phyloP scores from a whole-genome alignment of 1,140 invertebrate genomes.

The Oedothorax gibbosus region DNA sequence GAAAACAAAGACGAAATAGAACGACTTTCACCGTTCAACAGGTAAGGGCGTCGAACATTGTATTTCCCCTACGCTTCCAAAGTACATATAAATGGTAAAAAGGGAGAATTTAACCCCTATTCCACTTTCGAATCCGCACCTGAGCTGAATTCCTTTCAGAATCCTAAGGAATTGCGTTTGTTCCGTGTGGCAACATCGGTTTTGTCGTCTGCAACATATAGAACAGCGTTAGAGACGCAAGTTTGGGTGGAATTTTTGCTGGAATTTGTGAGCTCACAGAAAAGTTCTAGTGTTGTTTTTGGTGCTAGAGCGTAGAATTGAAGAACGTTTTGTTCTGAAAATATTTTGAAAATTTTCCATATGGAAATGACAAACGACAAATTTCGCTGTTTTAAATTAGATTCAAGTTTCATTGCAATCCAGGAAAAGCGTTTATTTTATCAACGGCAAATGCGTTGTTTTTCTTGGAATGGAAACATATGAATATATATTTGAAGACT shows the following conservation, averaged over 20 bases:
- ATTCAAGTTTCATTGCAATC: conserved; percentile 1
- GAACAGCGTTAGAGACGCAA: conserved; percentile 22
- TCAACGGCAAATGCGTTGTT: not conserved
- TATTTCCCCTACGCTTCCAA: conserved; percentile 17
- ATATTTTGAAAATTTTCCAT: conserved; percentile 12
- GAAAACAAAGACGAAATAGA: conserved; percentile 94
- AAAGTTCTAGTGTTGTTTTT: conserved; percentile 14
- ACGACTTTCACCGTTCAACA: conserved; percentile 97
- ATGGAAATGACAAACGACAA: conserved; percentile 23
- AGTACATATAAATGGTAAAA: conserved; percentile 9
- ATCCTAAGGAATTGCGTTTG: conserved; percentile 43
- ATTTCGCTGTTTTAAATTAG: conserved; percentile 9
- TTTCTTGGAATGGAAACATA: not conserved
- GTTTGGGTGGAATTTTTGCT: not conserved
- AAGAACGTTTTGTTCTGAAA: not conserved
- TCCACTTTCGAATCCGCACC: conserved; percentile 18
- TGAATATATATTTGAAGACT: too few species aligned
- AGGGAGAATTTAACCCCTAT: conserved; percentile 12
- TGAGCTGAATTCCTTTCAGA: conserved; percentile 51
- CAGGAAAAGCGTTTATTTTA: conserved; percentile 41
- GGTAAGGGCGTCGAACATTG: conserved; percentile 71
- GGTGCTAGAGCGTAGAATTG: not conserved
- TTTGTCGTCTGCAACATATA: conserved; percentile 16
- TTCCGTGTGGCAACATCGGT: conserved; percentile 17
- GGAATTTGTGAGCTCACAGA: conserved; percentile 11